Evolutionary conservation across 2,113 vertebrate species (phyloP), one percentile per base, ranked within the genome.

Genomic region (Actenoides lindsayi): DNA sequence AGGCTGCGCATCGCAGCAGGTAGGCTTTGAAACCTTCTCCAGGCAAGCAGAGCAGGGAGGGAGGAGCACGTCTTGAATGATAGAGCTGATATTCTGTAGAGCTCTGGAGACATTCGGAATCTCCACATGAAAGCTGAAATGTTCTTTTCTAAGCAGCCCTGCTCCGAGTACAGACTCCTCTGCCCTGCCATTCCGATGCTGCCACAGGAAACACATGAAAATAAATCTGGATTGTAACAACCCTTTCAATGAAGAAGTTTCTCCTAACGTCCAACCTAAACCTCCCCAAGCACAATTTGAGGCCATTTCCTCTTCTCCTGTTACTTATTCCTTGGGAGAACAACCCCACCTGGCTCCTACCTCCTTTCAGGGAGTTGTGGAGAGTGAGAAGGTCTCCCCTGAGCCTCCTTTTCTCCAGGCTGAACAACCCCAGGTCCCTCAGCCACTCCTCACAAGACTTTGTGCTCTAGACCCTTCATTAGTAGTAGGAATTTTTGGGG

Each of bases 161-260:
- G 27, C 57, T 6, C 5, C 3, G 8, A 80, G 50, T 53, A 84
- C 0, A 0, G 48, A 64, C 16, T 46, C 23, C 23, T 91, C 51
- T 79, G 65, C 23, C 51, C 31, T 68, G 33, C 18, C 2, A 0
- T 56, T 90, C 51, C 68, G 56, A 64, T 31, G 51, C 9, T 84
- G 68, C 46, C 37, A 71, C 6, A 11, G 15, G 33, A 14, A 57
- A 71, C 12, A 28, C 0, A 0, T 5, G n/a, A 70, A 87, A 87
- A 70, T 44, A 74, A 50, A 87, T 51, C 69, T 42, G n/a, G 5
- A 6, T 15, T 78, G 82, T 82, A 79, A 68, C 4, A 21, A 50
- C 48, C 46, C 46, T 46, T 50, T 50, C 48, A 50, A 20, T 21
- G 21, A 50, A 50, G 23, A 50, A 50, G 48, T 50, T 50, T 48